A percentile compares a stretch with the other conserved stretches of the same genome.
phyloP scores from a whole-genome alignment of 2,113 vertebrate species.

The Machaerirhynchus nigripectus region DNA sequence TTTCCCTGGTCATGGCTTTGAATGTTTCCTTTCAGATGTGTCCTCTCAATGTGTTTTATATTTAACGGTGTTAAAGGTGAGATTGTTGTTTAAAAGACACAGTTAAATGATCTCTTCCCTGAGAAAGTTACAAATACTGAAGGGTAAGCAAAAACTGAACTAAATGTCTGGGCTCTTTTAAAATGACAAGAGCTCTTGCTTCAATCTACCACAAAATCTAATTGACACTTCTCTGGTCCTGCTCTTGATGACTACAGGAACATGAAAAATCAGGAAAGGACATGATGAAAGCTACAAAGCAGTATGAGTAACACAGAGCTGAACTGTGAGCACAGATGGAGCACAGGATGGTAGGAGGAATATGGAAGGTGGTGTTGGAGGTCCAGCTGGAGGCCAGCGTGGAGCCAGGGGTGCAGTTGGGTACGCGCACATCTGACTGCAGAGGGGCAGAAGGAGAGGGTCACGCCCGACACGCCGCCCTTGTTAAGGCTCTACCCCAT shows the following conservation, averaged over 20 bases:
- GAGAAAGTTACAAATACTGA: neutral
- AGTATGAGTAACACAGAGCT: neutral
- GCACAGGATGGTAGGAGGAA: neutral
- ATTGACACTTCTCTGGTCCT: neutral
- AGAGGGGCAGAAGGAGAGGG: neutral
- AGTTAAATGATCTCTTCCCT: neutral
- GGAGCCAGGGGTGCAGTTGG: neutral
- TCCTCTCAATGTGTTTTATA: neutral
- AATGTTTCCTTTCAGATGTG: neutral
- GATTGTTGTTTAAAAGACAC: neutral
- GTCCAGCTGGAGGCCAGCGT: neutral
- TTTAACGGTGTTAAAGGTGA: neutral
- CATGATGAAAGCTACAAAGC: neutral
- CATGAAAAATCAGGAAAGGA: neutral
- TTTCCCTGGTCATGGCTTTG: neutral
- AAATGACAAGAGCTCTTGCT: neutral
- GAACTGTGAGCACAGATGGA: neutral
- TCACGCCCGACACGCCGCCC: neutral
- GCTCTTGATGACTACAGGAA: neutral
- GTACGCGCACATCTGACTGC: neutral
- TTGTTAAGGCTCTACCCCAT: fast-evolving
- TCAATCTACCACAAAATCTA: neutral
- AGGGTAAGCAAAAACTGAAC: neutral
- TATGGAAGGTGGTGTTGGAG: neutral
- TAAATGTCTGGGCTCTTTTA: neutral